Percentiles rank a stretch among this genome's conserved stretches.
These are phyloP conservation scores for Gorsachius goisagi DNA, from an alignment of 2,113 vertebrate genomes.

Conservation along the genomic window DNA sequence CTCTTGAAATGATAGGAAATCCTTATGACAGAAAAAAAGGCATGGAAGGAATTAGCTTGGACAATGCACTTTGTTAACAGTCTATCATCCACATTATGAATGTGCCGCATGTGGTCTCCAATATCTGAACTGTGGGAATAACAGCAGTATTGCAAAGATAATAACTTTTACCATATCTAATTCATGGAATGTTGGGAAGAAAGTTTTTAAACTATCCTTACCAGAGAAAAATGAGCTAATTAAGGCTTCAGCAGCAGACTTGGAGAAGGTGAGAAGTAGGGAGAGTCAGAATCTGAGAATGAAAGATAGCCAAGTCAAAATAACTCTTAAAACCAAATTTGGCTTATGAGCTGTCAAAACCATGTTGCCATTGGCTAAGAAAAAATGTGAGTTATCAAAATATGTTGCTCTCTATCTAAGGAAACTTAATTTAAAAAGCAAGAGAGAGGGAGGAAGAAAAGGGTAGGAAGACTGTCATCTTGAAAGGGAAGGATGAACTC, in stretches of 20 bases:
- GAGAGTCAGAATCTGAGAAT: conserved; percentile 7
- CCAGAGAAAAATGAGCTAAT: not conserved
- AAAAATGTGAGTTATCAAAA: not conserved
- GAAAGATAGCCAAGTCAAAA: conserved; percentile 31
- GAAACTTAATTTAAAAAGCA: not conserved
- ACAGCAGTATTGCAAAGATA: not conserved
- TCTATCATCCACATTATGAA: not conserved
- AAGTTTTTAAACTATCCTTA: not conserved
- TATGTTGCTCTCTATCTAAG: not conserved
- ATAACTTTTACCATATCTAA: not conserved
- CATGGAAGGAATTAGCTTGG: not conserved
- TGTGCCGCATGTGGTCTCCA: fast-evolving
- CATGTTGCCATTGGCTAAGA: not conserved
- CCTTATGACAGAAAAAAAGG: not conserved
- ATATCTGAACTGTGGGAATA: not conserved
- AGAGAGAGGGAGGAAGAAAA: not conserved
- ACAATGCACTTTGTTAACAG: not conserved
- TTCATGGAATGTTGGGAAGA: not conserved
- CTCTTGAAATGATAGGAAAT: not conserved
- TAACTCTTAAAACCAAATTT: conserved; percentile 4
- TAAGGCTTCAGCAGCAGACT: not conserved
- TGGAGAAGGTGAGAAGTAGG: not conserved
- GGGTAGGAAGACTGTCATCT: not conserved
- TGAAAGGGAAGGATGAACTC: not conserved
- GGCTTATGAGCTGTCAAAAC: conserved; percentile 8